Percentiles rank a stretch among this genome's conserved stretches.
These are phyloP conservation scores for Rhynchonema sp. DNA, from an alignment of 2,888 invertebrate species.

Conservation along the genomic window DNA sequence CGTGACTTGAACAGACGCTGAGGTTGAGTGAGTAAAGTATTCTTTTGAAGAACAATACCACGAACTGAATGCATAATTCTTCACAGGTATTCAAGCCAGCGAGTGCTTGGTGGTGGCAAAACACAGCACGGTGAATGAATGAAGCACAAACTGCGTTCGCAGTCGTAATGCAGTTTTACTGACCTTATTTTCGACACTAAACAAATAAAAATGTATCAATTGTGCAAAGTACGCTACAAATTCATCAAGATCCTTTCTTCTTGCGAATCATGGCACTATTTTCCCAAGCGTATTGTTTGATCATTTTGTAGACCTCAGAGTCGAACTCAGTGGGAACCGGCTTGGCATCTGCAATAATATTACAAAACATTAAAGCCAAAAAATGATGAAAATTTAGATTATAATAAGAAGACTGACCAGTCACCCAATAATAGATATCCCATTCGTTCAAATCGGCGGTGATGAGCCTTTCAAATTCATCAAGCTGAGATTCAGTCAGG, in stretches of 20 bases:
- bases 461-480: neutral
- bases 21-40: too few relatives aligned
- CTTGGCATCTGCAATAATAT: neutral
- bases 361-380: too few relatives aligned
- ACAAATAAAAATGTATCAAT: neutral
- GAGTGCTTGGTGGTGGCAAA: too few relatives aligned
- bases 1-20: too few relatives aligned
- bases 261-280: neutral
- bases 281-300: neutral
- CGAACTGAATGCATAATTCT: too few relatives aligned
- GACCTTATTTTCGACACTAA: too few relatives aligned
- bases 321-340: neutral
- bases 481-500: neutral
- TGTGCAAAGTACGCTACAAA: neutral
- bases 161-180: too few relatives aligned
- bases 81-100: too few relatives aligned
- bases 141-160: too few relatives aligned
- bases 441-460: conserved; percentile 1
- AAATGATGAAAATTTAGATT: too few relatives aligned
- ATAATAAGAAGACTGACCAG: neutral
- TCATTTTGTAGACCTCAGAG: neutral
- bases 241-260: neutral
- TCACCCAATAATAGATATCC: conserved; percentile 3
- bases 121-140: too few relatives aligned
- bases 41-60: too few relatives aligned